A percentile compares a stretch with the other conserved stretches of the same genome.
phyloP scores from a whole-genome alignment of 2,888 invertebrate species.

The Galeruca laticollis region DNA sequence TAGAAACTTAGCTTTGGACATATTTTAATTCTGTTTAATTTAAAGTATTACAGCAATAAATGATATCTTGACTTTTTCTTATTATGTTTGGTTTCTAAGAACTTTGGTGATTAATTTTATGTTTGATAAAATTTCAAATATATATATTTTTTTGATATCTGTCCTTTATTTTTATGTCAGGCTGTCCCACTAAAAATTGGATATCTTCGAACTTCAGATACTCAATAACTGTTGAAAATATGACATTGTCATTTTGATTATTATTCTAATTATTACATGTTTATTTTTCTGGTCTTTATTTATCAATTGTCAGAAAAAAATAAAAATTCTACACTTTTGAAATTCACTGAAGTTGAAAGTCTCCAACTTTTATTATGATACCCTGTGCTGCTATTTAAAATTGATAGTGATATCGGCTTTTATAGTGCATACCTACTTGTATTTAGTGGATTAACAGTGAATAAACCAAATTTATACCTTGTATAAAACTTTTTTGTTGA shows the following conservation, averaged over 20 bases:
- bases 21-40: background rate
- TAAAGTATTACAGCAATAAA: background rate
- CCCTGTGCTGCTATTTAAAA: slow-evolving; percentile 51
- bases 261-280: too few relatives aligned
- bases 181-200: background rate
- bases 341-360: background rate
- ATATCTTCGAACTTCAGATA: background rate
- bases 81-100: background rate
- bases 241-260: too few relatives aligned
- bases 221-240: background rate
- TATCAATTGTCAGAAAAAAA: background rate
- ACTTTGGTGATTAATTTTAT: background rate
- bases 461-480: slow-evolving; percentile 53
- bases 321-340: slow-evolving; percentile 1
- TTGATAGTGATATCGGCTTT: slow-evolving; percentile 57
- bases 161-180: slow-evolving; percentile 1
- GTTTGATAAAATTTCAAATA: slow-evolving; percentile 1
- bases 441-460: slow-evolving; percentile 50
- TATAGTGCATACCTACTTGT: slow-evolving; percentile 54
- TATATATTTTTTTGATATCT: background rate
- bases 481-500: slow-evolving; percentile 43
- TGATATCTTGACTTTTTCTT: background rate
- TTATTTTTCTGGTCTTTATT: background rate
- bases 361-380: background rate
- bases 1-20: background rate